Base-by-base conservation (phyloP, 2,888 invertebrate genomes). In the Apotomis betuletana region DNA sequence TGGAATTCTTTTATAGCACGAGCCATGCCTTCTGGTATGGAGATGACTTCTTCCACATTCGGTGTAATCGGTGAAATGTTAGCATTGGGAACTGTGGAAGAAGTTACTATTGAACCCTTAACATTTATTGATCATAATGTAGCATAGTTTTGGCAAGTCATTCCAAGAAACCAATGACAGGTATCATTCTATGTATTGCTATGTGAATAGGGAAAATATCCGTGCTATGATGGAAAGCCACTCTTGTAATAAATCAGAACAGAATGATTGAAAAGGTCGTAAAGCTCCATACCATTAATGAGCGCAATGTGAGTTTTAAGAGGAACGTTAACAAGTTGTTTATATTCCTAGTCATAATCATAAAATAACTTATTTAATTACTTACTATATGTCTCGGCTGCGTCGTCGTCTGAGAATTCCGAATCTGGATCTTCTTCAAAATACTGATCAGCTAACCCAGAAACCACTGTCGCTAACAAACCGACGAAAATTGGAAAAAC, bases 1-100 rank as follows among this genome's bases (percentile, higher is more conserved):
- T 85, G 85, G 12, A 87, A 79, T 5, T 77, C 78, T 4, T 75
- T 64, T 10, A 89, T 76, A 3, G 73, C 51, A 5, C 77, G 75
- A 13, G 80, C 79, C 4, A 85, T 76, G 12, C 78, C 75, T 13
- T 76, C 69, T 5, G 59, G n/a, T 27, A 65, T 59, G 5, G n/a
- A 4, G 12, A 13, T 10, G 5, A 4, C n/a, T 27, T 55, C 15
- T 49, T 62, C 61, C 10, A 15, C 10, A 6, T 4, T 51, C 10
- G 57, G 9, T 4, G 69, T 55, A 12, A 15, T 51, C n/a, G 6
- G 57, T 8, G 51, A 13, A 9, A 41, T 41, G 9, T 15, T 15
- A n/a, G 49, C 61, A 15, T 41, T 10, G 36, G 51, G 15, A 4
- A n/a, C 69, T 63, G 38, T 41, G 62, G 51, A 27, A 58, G 6